A percentile compares a stretch with the other conserved stretches of the same genome.
Conservation (phyloP, 2,113 vertebrate genomes). For the Raja brachyura region DNA sequence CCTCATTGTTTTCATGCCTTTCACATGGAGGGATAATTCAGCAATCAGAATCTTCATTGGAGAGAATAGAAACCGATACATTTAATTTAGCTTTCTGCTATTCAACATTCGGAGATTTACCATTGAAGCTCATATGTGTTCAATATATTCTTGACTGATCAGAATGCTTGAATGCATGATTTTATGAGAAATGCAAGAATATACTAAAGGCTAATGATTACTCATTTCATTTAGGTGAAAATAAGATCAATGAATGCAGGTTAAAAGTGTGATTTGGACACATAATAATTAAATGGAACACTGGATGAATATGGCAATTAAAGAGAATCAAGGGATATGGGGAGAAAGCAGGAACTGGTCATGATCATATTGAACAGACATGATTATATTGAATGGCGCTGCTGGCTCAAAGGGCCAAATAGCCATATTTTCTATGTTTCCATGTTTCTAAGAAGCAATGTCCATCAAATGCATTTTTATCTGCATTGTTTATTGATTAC, state of each 20-base stretch:
- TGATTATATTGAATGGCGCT: too few species aligned
- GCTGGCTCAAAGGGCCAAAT: too few species aligned
- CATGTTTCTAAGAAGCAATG: background rate
- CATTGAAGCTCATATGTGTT: background rate
- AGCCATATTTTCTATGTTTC: too few species aligned
- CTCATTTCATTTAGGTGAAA: background rate
- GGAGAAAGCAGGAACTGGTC: too few species aligned
- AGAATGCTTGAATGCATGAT: background rate
- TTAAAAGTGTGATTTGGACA: background rate
- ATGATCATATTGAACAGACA: too few species aligned
- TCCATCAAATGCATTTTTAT: background rate
- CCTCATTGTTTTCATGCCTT: background rate
- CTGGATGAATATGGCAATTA: background rate
- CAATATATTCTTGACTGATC: background rate
- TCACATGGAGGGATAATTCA: background rate
- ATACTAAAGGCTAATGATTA: background rate
- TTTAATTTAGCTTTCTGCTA: background rate
- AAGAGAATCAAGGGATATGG: background rate
- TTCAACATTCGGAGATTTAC: background rate
- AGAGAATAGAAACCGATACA: background rate
- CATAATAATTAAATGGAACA: background rate
- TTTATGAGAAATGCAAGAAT: background rate
- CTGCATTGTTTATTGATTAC: background rate
- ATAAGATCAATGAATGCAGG: background rate
- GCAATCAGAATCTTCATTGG: background rate